Conservation (phyloP, 2,888 invertebrate species). For the Frankliniella fusca region DNA sequence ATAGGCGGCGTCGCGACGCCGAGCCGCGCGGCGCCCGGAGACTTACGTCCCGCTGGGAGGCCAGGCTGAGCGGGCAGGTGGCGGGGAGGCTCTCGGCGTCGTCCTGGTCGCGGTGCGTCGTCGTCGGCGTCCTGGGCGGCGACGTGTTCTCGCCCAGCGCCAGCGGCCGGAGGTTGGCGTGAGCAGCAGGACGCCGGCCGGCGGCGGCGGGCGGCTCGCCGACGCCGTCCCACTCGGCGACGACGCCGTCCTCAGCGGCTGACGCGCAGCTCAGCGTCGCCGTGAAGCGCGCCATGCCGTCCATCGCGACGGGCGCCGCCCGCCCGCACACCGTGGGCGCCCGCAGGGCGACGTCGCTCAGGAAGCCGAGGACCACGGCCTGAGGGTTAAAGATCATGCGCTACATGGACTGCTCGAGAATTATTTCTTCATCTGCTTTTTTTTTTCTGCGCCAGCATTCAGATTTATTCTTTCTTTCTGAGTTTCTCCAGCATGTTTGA, state of each 20-base stretch:
- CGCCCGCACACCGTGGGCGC: background rate
- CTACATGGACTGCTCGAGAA: too few species aligned
- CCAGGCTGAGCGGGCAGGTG: constrained; percentile 1
- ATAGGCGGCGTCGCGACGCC: too few species aligned
- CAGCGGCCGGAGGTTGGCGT: background rate
- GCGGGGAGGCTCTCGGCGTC: background rate
- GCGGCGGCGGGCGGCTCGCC: background rate
- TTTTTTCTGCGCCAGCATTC: too few species aligned
- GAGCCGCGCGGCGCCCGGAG: too few species aligned
- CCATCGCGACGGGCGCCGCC: background rate
- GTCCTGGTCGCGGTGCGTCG: background rate
- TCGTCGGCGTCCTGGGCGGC: background rate
- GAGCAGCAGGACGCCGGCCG: background rate
- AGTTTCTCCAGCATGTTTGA: too few species aligned
- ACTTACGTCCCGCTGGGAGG: background rate
- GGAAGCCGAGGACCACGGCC: background rate
- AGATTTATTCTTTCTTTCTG: too few species aligned
- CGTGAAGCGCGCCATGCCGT: background rate
- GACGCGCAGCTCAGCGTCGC: background rate
- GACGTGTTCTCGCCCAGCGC: background rate
- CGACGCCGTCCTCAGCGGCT: background rate
- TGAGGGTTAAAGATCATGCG: too few species aligned
- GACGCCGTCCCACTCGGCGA: background rate
- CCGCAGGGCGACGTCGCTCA: background rate
- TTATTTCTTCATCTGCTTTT: too few species aligned